phyloP scores from a whole-genome alignment of 2,888 invertebrate genomes.

The Melanostoma scalare region DNA sequence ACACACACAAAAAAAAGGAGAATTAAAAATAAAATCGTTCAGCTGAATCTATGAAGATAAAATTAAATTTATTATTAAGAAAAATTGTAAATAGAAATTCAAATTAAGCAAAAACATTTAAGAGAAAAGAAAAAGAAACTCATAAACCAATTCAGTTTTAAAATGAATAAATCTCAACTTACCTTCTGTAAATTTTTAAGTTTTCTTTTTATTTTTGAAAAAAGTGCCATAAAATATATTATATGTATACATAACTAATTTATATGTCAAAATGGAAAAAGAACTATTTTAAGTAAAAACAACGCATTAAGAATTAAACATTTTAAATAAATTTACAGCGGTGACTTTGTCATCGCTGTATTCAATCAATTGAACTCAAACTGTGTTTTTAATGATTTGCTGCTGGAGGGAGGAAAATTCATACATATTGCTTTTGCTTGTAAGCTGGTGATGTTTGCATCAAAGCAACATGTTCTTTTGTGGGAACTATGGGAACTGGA shows the following conservation, averaged over 20 bases:
- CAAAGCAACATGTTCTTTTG: too few relatives aligned
- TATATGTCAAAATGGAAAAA: slow-evolving; percentile 57
- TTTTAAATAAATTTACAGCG: slow-evolving; percentile 46
- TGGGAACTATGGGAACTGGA: too few relatives aligned
- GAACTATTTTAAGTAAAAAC: slow-evolving; percentile 43
- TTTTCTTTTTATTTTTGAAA: slow-evolving; percentile 50
- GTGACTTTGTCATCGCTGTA: slow-evolving; percentile 53
- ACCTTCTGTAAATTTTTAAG: slow-evolving; percentile 39
- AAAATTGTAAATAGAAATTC: slow-evolving; percentile 17
- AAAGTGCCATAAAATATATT: slow-evolving; percentile 71
- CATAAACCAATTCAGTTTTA: slow-evolving; percentile 55
- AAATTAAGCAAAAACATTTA: slow-evolving; percentile 11
- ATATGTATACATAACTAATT: slow-evolving; percentile 63
- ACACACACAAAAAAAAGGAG: not conserved
- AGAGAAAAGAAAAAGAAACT: not conserved
- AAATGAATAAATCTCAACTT: slow-evolving; percentile 62
- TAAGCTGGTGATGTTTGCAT: too few relatives aligned
- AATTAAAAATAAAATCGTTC: slow-evolving; percentile 1
- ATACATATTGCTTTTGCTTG: too few relatives aligned
- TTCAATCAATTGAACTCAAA: slow-evolving; percentile 35
- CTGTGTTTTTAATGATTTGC: slow-evolving; percentile 26
- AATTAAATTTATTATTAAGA: slow-evolving; percentile 10
- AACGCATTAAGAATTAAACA: slow-evolving; percentile 30
- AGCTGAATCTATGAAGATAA: slow-evolving; percentile 2
- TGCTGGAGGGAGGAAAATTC: not conserved